Evolutionary conservation across 2,113 vertebrate species (phyloP).

Genomic region (Pangasianodon gigas): DNA sequence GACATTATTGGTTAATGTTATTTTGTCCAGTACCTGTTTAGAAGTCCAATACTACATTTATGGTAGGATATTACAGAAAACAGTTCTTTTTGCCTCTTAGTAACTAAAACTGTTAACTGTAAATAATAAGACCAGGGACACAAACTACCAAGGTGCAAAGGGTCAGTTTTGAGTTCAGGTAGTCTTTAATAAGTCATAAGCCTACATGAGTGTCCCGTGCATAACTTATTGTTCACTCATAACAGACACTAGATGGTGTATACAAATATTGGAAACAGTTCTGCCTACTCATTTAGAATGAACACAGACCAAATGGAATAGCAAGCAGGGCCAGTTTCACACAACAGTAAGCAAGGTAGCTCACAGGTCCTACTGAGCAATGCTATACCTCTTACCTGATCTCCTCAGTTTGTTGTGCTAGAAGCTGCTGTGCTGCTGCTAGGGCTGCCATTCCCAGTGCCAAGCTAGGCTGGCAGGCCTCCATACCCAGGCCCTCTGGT

Average conservation of each 20-base stretch:
- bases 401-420: conserved; percentile 80
- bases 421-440: conserved; percentile 79
- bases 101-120: neutral
- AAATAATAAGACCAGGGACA: neutral
- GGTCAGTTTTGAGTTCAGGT: neutral
- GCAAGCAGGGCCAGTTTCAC: neutral
- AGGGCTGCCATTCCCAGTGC: conserved; percentile 75
- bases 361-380: conserved; percentile 1
- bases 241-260: neutral
- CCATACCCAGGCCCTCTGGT: conserved; percentile 70
- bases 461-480: conserved; percentile 76
- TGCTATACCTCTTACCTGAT: conserved; percentile 82
- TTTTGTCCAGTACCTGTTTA: neutral
- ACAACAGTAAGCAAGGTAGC: neutral
- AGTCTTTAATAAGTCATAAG: neutral
- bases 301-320: neutral
- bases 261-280: neutral
- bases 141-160: neutral
- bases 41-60: neutral
- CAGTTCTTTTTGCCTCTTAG: neutral
- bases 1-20: neutral
- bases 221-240: neutral
- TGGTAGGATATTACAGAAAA: neutral
- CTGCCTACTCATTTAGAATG: neutral
- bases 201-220: neutral